Base-by-base conservation (phyloP, 2,113 vertebrate genomes). In the Ursus arctos region DNA sequence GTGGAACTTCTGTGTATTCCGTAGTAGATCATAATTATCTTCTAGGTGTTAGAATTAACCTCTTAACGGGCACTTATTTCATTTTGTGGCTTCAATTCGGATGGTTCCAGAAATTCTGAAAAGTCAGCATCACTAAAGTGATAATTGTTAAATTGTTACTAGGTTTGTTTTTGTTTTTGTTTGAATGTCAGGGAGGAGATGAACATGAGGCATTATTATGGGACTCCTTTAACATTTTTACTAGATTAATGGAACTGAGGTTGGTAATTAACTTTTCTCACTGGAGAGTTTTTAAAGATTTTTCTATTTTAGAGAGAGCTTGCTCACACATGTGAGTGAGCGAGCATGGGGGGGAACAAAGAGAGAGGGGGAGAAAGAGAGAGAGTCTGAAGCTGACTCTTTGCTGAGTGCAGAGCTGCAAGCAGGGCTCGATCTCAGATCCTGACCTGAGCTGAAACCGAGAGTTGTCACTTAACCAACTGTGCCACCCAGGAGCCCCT, bases 171-270 rank as follows among this genome's bases (percentile, higher is more conserved):
- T 40, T 26, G 31, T 40, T 43, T 79, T 69, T 61, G 22, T 80
- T 79, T 31, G 33, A 80, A n/a, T 57, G 10, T 33, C 53, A 87
- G 40, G 36, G 76, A 40, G 63, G 57, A 71, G n/a, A 31, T 77
- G 57, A 90, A 1, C 21, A 31, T 84, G 55, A 91, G 88, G 47
- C 43, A n/a, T 81, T 77, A 51, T 83, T 72, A 83, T 81, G 57
- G 74, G 72, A 71, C 47, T 59, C 55, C 49, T 95, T 72, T 40
- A 90, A 86, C 24, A 26, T 79, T 94, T 97, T 88, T 47, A 85
- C 47, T 95, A 82, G 33, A 83, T 40, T 18, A 40, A 43, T 90
- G 71, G 85, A 84, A 31, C 22, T 16, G 6, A 80, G 36, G 26
- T 91, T 74, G n/a, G 1, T 59, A 61, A 51, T 84, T 87, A 91